These are phyloP conservation scores for Aptenodytes patagonicus DNA, from an alignment of 2,113 vertebrate species.

Conservation along the genomic window DNA sequence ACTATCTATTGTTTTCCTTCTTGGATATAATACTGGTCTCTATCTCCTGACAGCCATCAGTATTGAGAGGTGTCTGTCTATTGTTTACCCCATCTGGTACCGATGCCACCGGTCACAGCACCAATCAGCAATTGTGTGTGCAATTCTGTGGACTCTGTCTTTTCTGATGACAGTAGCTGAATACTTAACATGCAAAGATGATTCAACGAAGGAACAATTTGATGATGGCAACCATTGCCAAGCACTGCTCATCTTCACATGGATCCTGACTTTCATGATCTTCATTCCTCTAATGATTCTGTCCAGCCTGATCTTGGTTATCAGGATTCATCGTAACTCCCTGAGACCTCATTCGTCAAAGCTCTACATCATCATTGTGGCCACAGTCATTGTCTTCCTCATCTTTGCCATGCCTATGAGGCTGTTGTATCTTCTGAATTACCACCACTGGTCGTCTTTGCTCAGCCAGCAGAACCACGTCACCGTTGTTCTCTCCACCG, in stretches of 20 bases:
- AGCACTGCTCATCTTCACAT: conserved; percentile 70
- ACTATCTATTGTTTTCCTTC: conserved; percentile 72
- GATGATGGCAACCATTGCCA: conserved; percentile 44
- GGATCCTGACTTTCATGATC: conserved; percentile 73
- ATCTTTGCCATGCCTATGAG: conserved; percentile 76
- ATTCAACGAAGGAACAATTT: background rate
- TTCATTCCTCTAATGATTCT: conserved; percentile 77
- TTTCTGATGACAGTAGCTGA: conserved; percentile 72
- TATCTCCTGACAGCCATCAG: conserved; percentile 80
- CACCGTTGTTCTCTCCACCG: conserved; percentile 70
- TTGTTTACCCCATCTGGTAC: conserved; percentile 80
- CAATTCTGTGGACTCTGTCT: conserved; percentile 74
- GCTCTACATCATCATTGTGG: conserved; percentile 74
- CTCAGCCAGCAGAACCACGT: conserved; percentile 54
- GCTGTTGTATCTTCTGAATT: conserved; percentile 71
- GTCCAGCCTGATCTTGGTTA: conserved; percentile 71
- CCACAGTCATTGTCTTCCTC: conserved; percentile 72
- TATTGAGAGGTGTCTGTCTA: conserved; percentile 77
- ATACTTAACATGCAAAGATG: conserved; percentile 69
- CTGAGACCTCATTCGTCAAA: conserved; percentile 71
- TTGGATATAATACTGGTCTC: conserved; percentile 77
- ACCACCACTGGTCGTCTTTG: conserved; percentile 65
- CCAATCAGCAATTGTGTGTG: conserved; percentile 69
- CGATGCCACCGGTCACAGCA: conserved; percentile 76
- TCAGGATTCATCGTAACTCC: conserved; percentile 70